These are phyloP conservation scores for Poecilus cupreus DNA, from an alignment of 2,888 invertebrate genomes.

Conservation along the genomic window DNA sequence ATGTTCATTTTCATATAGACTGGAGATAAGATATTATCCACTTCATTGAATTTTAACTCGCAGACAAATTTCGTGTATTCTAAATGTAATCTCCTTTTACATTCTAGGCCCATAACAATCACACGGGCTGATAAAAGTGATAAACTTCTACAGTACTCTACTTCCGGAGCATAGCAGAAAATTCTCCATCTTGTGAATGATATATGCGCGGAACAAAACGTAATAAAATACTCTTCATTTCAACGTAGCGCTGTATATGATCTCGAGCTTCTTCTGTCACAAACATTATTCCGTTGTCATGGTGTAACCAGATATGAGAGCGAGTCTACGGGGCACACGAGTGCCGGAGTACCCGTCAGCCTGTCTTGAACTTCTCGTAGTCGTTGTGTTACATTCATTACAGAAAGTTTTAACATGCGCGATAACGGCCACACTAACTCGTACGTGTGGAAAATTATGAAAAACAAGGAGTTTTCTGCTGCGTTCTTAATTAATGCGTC, in stretches of 20 bases:
- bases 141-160: background rate
- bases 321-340: background rate
- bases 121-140: background rate
- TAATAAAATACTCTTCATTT: conserved; percentile 30
- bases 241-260: conserved; percentile 19
- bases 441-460: background rate
- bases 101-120: background rate
- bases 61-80: too few species aligned
- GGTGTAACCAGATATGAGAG: background rate
- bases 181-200: conserved; percentile 30
- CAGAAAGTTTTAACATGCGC: conserved; percentile 9
- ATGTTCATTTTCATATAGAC: background rate
- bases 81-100: conserved; percentile 26
- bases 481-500: background rate
- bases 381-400: conserved; percentile 9
- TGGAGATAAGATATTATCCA: background rate
- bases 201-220: conserved; percentile 20
- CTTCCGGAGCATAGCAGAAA: background rate
- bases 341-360: background rate
- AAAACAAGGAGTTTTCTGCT: background rate
- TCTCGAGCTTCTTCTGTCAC: conserved; percentile 19
- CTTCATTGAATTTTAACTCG: too few species aligned
- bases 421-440: background rate
- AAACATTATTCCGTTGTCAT: conserved; percentile 31
- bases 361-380: conserved; percentile 10